Base-by-base conservation (phyloP, 2,888 invertebrate species). In the Julus scandinavius region DNA sequence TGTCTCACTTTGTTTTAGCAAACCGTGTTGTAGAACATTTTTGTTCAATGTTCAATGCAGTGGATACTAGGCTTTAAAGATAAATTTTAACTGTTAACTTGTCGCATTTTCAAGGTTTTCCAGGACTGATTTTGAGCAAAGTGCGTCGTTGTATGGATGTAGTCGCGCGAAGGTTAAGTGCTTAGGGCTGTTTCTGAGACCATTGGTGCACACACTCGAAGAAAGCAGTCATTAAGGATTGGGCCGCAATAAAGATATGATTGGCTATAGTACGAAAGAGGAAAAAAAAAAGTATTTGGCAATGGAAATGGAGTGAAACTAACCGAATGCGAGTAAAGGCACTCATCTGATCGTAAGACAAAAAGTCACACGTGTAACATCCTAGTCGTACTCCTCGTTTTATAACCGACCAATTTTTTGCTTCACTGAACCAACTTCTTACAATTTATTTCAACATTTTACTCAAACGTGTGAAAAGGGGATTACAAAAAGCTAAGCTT, bases 241-340 rank as follows among this genome's bases (percentile, higher is more conserved):
- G 38, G 13, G 38, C 13, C 1, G 80, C 80, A 38, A 80, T 80
- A 80, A 80, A 80, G 80, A 80, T 80, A 80, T 80, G 80, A 80
- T 80, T 80, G 80, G 80, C 29, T 13, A 80, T 38, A 38, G 80
- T 11, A 80, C 11, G 13, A 38, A 38, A 72, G 72, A 9, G 29
- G 29, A 38, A 38, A 38, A 38, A 38, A 80, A 80, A 80, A 80
- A 38, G 80, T 38, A 80, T 80, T 80, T 20, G 80, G 80, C 29
- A 80, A 80, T 80, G 80, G 80, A 80, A 80, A 80, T 80, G 80
- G 80, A 80, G 80, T 80, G 80, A 80, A 80, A 80, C 80, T 80
- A 80, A 80, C 80, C 20, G 80, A 80, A 80, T 38, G 80, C 11
- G 80, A 80, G 80, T 80, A 38, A 80, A 80, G 29, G 38, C 80